Conservation (phyloP, 2,113 vertebrate species). For the Neodontobutis hainanensis region DNA sequence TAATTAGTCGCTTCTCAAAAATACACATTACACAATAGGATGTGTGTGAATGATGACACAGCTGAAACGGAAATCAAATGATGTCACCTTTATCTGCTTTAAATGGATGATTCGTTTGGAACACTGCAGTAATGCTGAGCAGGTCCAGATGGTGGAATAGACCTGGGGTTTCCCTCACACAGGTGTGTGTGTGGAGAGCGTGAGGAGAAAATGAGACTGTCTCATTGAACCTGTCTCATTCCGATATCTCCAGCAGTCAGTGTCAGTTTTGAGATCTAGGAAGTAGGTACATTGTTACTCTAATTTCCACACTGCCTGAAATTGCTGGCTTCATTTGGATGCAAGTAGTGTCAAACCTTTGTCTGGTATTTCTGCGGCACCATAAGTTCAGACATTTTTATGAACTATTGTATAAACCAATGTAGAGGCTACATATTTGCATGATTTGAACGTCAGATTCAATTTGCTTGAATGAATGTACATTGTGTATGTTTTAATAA, state of each 20-base stretch:
- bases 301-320: neutral
- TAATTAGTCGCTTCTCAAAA: conserved; percentile 42
- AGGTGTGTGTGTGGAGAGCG: conserved; percentile 44
- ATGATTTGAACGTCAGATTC: too few species aligned
- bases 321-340: neutral
- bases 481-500: too few species aligned
- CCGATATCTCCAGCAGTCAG: neutral
- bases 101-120: conserved; percentile 4
- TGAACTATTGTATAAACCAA: too few species aligned
- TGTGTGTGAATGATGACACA: conserved; percentile 30
- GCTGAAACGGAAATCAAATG: conserved; percentile 31
- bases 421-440: too few species aligned
- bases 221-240: neutral
- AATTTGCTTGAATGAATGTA: too few species aligned
- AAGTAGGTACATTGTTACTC: neutral
- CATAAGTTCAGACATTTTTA: too few species aligned
- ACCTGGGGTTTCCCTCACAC: conserved; percentile 64
- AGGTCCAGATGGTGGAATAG: conserved; percentile 56
- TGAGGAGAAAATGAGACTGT: neutral
- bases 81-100: conserved; percentile 35
- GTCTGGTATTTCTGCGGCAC: too few species aligned
- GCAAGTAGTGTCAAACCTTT: neutral
- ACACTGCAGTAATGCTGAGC: conserved; percentile 60
- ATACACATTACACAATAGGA: conserved; percentile 2
- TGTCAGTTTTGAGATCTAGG: neutral